Evolutionary conservation across 2,797 vertebrate species (phyloP).

Genomic region (Cirrhinus molitorella): DNA sequence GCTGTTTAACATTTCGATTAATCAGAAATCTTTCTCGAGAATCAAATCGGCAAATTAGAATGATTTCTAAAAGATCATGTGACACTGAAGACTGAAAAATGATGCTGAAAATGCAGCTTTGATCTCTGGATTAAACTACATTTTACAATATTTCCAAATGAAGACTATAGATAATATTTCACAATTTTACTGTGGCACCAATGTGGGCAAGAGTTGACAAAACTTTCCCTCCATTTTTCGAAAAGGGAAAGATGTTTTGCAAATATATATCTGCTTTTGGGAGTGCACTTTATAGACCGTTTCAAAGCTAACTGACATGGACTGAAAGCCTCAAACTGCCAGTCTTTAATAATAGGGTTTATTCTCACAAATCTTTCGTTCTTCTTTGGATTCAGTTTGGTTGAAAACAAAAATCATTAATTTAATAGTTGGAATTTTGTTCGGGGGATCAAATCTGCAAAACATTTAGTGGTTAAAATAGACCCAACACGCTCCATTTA

Average conservation of each 20-base stretch:
- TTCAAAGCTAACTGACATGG: not conserved
- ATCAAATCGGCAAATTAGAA: no score
- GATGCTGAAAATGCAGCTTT: no score
- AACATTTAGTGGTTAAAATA: conserved; percentile 12
- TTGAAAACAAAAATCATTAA: not conserved
- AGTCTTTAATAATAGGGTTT: not conserved
- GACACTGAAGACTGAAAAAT: no score
- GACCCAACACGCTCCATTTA: not conserved
- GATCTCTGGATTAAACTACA: no score
- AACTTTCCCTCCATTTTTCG: not conserved
- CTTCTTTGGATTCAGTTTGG: not conserved
- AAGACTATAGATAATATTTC: no score
- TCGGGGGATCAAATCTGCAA: not conserved
- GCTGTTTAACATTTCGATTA: no score
- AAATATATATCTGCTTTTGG: not conserved
- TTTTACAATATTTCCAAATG: no score
- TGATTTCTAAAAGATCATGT: no score
- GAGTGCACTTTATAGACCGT: not conserved
- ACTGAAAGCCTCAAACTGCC: not conserved
- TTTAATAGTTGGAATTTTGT: not conserved
- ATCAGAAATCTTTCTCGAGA: no score
- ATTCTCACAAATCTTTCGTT: not conserved
- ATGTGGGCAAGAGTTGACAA: not conserved
- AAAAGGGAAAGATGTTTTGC: not conserved
- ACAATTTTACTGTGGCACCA: not conserved